Conservation (phyloP, 2,113 vertebrate species). For the Ancistrus triradiatus region DNA sequence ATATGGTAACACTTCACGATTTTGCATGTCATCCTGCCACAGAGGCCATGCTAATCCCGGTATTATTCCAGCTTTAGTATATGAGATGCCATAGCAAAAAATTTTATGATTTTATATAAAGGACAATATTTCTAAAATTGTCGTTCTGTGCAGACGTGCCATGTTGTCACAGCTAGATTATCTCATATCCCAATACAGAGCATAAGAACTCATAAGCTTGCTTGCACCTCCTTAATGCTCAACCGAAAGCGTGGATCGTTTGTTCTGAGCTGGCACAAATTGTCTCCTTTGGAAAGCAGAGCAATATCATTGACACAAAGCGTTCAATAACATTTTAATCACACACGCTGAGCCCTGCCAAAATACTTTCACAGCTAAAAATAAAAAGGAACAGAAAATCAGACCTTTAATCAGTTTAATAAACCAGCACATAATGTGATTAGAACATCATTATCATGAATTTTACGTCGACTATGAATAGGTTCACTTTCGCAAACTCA, state of each 20-base stretch:
- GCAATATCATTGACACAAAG: conserved; percentile 48
- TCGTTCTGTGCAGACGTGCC: conserved; percentile 1
- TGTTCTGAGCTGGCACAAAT: conserved; percentile 37
- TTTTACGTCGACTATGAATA: conserved; percentile 27
- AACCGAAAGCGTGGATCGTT: conserved; percentile 37
- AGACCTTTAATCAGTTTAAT: conserved; percentile 34
- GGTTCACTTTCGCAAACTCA: conserved; percentile 9
- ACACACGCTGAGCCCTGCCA: conserved; percentile 36
- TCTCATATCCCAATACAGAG: conserved; percentile 34
- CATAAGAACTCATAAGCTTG: conserved; percentile 30
- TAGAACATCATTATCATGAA: conserved; percentile 36
- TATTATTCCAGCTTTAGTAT: no score
- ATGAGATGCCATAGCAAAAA: no score
- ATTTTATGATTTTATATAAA: not conserved
- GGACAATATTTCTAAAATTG: no score
- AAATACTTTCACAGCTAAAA: conserved; percentile 45
- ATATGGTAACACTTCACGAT: no score
- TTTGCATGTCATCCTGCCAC: no score
- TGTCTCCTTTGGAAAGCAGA: conserved; percentile 42
- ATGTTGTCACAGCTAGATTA: conserved; percentile 27
- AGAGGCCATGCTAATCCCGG: no score
- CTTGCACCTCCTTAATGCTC: conserved; percentile 34
- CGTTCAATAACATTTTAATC: conserved; percentile 51
- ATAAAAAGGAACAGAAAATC: conserved; percentile 29
- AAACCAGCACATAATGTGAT: conserved; percentile 33